Conservation (phyloP, 2,797 vertebrate species). For the Enteromius trimaculatus region DNA sequence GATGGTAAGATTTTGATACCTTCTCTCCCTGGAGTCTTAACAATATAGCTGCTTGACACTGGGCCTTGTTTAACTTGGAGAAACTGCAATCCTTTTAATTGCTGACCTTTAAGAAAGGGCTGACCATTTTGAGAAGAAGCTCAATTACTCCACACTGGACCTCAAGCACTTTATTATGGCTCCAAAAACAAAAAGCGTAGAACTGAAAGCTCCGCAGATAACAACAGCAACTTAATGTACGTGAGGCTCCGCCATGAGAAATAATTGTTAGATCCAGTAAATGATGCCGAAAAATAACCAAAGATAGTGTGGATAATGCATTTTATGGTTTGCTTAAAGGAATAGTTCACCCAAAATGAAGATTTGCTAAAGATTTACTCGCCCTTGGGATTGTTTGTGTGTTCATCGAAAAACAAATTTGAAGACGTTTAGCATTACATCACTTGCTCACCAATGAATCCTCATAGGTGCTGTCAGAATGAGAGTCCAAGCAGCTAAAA, state of each 20-base stretch:
- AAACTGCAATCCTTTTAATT: conserved; percentile 53
- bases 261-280: background rate
- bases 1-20: conserved; percentile 37
- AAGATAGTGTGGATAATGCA: background rate
- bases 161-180: conserved; percentile 35
- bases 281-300: background rate
- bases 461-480: background rate
- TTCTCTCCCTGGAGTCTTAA: conserved; percentile 32
- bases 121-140: conserved; percentile 36
- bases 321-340: background rate
- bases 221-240: background rate
- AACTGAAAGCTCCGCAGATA: background rate
- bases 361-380: background rate
- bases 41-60: conserved; percentile 37
- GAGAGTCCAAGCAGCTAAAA: background rate
- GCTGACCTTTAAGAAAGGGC: conserved; percentile 58
- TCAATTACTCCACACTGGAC: conserved; percentile 41
- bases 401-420: background rate
- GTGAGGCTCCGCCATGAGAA: background rate
- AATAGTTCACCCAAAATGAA: background rate
- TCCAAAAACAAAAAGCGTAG: conserved; percentile 31
- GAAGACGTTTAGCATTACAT: background rate
- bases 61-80: conserved; percentile 35
- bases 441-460: background rate
- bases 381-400: background rate